Percentiles rank a stretch among this genome's conserved stretches.
Conservation (phyloP, 2,888 invertebrate genomes). For the Agrotis ipsilon region DNA sequence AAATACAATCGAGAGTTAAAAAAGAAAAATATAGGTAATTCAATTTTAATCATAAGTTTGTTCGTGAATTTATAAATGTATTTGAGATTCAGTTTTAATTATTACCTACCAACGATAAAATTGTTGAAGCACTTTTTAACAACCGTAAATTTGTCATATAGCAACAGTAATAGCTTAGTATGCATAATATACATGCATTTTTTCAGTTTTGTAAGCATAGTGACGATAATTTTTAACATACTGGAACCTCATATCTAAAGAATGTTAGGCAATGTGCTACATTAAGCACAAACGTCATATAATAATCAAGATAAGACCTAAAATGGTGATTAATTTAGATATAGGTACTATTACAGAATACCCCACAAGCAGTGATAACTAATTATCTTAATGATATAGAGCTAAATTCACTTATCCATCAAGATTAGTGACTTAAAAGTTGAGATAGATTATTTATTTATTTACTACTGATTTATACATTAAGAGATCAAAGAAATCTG, state of each 20-base stretch:
- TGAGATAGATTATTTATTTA: neutral
- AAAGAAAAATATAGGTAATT: neutral
- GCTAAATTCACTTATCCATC: neutral
- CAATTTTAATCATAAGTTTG: neutral
- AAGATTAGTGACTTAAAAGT: neutral
- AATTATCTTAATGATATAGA: conserved; percentile 14
- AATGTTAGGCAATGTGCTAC: neutral
- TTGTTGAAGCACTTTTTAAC: neutral
- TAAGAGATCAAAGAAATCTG: too few relatives aligned
- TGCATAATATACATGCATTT: conserved; percentile 11
- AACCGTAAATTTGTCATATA: neutral
- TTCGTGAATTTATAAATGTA: too few relatives aligned
- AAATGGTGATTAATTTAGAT: neutral
- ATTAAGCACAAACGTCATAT: conserved; percentile 21
- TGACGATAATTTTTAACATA: conserved; percentile 24
- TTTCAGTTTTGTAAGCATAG: conserved; percentile 6
- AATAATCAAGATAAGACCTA: conserved; percentile 16
- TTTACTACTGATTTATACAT: too few relatives aligned
- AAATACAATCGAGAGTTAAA: too few relatives aligned
- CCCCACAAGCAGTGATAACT: neutral
- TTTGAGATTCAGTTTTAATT: too few relatives aligned
- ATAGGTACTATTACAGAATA: neutral
- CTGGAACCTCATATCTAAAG: conserved; percentile 25
- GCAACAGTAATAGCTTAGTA: neutral
- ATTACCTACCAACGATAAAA: neutral